Conservation (phyloP, 2,888 invertebrate genomes). For the Rhabditophanes sp. region DNA sequence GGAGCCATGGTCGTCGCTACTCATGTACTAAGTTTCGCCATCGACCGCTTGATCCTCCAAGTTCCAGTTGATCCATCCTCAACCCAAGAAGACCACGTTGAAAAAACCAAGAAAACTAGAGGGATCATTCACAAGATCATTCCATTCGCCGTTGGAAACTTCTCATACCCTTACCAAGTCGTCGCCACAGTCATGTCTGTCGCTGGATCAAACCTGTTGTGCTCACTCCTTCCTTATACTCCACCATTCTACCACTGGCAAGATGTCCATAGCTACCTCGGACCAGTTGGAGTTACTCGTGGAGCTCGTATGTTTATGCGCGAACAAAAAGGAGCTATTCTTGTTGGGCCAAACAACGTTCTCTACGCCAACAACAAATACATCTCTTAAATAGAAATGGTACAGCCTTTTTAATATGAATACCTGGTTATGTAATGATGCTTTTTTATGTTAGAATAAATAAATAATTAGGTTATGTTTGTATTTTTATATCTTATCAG, state of each 20-base stretch:
- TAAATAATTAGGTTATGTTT: too few species aligned
- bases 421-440: too few species aligned
- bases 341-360: constrained; percentile 31
- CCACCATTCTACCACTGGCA: constrained; percentile 65
- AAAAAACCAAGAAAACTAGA: constrained; percentile 13
- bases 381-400: too few species aligned
- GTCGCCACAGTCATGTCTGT: constrained; percentile 80
- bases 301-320: constrained; percentile 36
- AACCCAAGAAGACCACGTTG: background rate
- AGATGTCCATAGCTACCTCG: constrained; percentile 65
- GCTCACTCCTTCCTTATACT: constrained; percentile 69
- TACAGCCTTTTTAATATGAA: too few species aligned
- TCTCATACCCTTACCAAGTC: constrained; percentile 80
- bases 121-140: constrained; percentile 34
- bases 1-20: constrained; percentile 61
- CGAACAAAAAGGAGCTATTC: constrained; percentile 34
- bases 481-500: too few species aligned
- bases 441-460: too few species aligned
- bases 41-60: constrained; percentile 13
- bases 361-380: constrained; percentile 38
- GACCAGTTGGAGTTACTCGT: constrained; percentile 28
- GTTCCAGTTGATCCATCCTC: constrained; percentile 5
- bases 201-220: constrained; percentile 58
- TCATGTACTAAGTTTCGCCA: constrained; percentile 50
- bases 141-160: constrained; percentile 62